phyloP scores from a whole-genome alignment of 2,888 invertebrate genomes.

The Automeris io region DNA sequence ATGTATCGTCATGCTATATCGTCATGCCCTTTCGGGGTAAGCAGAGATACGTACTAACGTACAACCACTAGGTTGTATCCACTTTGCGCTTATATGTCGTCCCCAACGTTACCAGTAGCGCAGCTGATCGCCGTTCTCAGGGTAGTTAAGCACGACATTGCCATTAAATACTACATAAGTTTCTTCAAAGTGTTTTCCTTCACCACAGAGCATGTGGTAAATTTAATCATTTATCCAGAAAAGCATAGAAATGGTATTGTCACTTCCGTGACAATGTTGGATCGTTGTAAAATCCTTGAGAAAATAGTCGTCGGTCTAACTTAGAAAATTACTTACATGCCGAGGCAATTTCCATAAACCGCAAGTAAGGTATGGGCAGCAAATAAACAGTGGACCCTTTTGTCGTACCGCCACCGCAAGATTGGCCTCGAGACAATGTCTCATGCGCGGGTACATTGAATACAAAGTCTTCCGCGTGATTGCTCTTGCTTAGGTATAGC shows the following conservation, averaged over 20 bases:
- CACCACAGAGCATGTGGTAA: no score
- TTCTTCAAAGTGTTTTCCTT: no score
- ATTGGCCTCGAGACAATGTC: slow-evolving; percentile 59
- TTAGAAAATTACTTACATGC: slow-evolving; percentile 74
- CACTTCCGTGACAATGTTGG: slow-evolving; percentile 2
- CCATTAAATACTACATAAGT: no score
- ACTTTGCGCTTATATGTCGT: no score
- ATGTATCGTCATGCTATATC: no score
- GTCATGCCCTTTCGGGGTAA: no score
- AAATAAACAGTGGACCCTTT: slow-evolving; percentile 64
- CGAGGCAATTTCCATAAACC: slow-evolving; percentile 62
- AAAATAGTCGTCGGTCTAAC: slow-evolving; percentile 48
- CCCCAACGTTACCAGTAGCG: no score
- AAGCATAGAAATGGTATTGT: background rate
- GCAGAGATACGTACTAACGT: no score
- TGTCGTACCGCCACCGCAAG: slow-evolving; percentile 62
- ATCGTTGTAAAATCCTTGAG: slow-evolving; percentile 35
- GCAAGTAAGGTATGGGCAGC: slow-evolving; percentile 57
- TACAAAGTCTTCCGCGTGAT: slow-evolving; percentile 12
- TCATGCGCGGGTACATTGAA: slow-evolving; percentile 37
- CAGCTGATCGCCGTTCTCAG: no score
- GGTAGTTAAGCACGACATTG: no score
- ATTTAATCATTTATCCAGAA: no score
- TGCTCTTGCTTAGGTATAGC: background rate
- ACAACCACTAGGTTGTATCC: no score